Base-by-base conservation (phyloP, 2,888 invertebrate genomes). In the Meandrusa payeni region DNA sequence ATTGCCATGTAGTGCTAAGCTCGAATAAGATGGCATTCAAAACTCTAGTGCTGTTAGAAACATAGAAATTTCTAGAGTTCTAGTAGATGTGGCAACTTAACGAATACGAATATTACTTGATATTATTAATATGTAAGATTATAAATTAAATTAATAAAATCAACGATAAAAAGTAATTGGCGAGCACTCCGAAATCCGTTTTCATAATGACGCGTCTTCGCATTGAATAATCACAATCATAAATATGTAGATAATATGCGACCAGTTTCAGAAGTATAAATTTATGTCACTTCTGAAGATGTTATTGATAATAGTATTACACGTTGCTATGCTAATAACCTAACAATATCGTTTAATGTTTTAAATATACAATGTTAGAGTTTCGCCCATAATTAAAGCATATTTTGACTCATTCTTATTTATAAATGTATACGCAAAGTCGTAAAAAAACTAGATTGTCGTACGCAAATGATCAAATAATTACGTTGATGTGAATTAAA, bases 371-470 rank as follows among this genome's bases (percentile, higher is more conserved):
- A 17, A 1, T n/a, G 23, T 11, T 17, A 5, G 13, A 17, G 3
- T 20, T 41, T 33, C 27, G 22, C 7, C 15, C 4, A 15, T 15
- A 15, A 4, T 15, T 15, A 15, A 15, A 3, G 15, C 2, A 3
- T 15, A 2, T 15, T 2, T 15, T 3, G 15, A 2, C 15, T 2
- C 4, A 15, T 15, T 15, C 15, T 15, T 15, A 15, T 2, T 15
- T 15, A 15, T 15, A n/a, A 32, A 17, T 19, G 19, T 19, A 31
- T 9, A 50, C 55, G 55, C 61, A 51, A 54, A 54, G 65, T 65
- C 76, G 75, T 76, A n/a, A n/a, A n/a, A n/a, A n/a, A n/a, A n/a
- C n/a, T n/a, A n/a, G n/a, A n/a, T n/a, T n/a, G n/a, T n/a, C n/a
- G n/a, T n/a, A n/a, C n/a, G n/a, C n/a, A n/a, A n/a, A n/a, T n/a